A percentile compares a stretch with the other conserved stretches of the same genome.
These are phyloP conservation scores for Festucalex cinctus DNA, from an alignment of 2,113 vertebrate genomes.

Conservation along the genomic window DNA sequence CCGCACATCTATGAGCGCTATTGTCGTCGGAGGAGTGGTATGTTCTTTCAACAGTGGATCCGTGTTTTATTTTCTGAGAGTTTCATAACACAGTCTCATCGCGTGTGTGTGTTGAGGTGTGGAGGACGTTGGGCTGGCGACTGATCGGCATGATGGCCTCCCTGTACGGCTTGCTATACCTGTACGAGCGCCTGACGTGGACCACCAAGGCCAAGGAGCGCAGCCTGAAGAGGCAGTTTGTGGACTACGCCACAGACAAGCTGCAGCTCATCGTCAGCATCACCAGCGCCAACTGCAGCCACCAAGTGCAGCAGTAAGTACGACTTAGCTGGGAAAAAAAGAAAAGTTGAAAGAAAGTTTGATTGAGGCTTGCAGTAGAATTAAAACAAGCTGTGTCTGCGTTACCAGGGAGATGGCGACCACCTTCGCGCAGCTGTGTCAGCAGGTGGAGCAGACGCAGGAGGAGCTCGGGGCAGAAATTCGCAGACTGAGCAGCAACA, in stretches of 20 bases:
- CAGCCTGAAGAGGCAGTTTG: slow-evolving; percentile 91
- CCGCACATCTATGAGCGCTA: slow-evolving; percentile 86
- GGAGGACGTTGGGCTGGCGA: slow-evolving; percentile 87
- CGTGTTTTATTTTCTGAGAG: neutral
- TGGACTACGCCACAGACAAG: slow-evolving; percentile 90
- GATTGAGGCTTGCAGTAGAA: neutral
- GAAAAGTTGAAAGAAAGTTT: rapidly evolving
- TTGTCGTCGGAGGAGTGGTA: slow-evolving; percentile 91
- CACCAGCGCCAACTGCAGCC: slow-evolving; percentile 93
- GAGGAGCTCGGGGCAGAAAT: slow-evolving; percentile 85
- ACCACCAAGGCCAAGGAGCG: slow-evolving; percentile 90
- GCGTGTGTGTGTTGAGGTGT: slow-evolving; percentile 71
- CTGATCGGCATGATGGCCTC: slow-evolving; percentile 82
- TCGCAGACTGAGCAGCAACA: slow-evolving; percentile 79
- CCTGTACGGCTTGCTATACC: slow-evolving; percentile 85
- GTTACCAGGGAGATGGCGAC: slow-evolving; percentile 88
- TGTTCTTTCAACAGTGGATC: slow-evolving; percentile 48
- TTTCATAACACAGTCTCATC: neutral
- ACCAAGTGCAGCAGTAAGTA: slow-evolving; percentile 96
- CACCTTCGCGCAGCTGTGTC: slow-evolving; percentile 90
- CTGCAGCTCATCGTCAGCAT: slow-evolving; percentile 91
- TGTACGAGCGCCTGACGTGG: slow-evolving; percentile 91
- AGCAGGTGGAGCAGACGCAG: slow-evolving; percentile 90
- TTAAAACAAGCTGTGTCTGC: slow-evolving; percentile 28
- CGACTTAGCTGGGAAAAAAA: neutral